Base-by-base conservation (phyloP, 2,113 vertebrate genomes). In the Muntiacus reevesi region DNA sequence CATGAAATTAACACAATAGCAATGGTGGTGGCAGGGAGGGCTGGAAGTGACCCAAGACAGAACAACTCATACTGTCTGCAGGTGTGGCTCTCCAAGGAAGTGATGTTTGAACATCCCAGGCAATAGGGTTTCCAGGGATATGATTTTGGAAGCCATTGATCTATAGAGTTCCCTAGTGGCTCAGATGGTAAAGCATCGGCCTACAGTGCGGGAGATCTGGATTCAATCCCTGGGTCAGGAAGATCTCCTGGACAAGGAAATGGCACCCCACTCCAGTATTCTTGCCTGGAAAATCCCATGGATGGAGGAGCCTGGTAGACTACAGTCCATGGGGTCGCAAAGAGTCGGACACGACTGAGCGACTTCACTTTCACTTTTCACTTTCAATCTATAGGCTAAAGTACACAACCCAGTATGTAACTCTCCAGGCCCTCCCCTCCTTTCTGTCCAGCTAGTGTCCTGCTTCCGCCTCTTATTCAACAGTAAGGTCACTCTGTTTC, bases 1-100 rank as follows among this genome's bases (percentile, higher is more conserved):
- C 1, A 2, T 13, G 59, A 93, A 89, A 5, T 14, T 43, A 13
- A 40, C 30, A 19, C 11, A 36, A 1, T 4, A 78, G 15, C 50
- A 33, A 16, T 0, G 4, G 21, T 14, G 11, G 43, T 3, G 5
- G 27, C 5, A 2, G 7, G 67, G 23, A 54, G 8, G 19, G 11
- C 16, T 74, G 21, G 23, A 19, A 62, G 16, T 1, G 4, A 14
- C 40, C 28, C 40, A 14, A 62, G 28, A 12, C 15, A 78, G 57
- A 52, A 6, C 1, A 1, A 5, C 62, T 57, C 27, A 9, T 21
- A 5, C 59, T 52, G 36, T 47, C 6, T 6, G 21, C 10, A 52
- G 19, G 6, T 7, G 4, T 5, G 33, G 27, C 71, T 83, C 2
- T 54, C 43, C 9, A 36, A 76, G 67, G 23, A 52, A 23, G 3